A percentile compares a stretch with the other conserved stretches of the same genome.
Evolutionary conservation across 2,113 vertebrate genomes (phyloP).

Genomic region (Amphiprion ocellaris): DNA sequence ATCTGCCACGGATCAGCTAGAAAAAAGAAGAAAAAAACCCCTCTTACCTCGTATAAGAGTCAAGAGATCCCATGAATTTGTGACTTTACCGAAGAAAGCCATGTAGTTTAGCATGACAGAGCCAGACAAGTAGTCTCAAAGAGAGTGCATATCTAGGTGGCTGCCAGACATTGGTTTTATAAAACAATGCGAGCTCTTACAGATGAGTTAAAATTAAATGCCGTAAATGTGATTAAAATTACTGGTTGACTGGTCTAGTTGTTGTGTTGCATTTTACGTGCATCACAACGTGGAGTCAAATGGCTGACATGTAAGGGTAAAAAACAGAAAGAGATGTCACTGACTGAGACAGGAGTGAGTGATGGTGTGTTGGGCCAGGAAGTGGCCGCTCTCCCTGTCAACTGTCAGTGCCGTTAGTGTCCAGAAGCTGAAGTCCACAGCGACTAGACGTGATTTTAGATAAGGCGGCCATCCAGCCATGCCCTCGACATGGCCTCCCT

Average conservation of each 20-base stretch:
- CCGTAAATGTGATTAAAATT: neutral
- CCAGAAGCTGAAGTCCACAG: slow-evolving; percentile 62
- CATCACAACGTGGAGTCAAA: slow-evolving; percentile 36
- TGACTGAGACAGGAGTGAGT: slow-evolving; percentile 45
- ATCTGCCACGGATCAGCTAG: slow-evolving; percentile 55
- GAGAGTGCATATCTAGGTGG: slow-evolving; percentile 28
- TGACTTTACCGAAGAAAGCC: slow-evolving; percentile 51
- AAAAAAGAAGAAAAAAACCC: slow-evolving; percentile 12
- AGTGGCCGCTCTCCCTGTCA: slow-evolving; percentile 73
- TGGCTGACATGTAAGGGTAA: slow-evolving; percentile 22
- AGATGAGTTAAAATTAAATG: slow-evolving; percentile 8
- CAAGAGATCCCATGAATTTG: slow-evolving; percentile 38
- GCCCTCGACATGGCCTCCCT: slow-evolving; percentile 70
- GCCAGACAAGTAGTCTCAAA: slow-evolving; percentile 34
- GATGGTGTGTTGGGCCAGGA: slow-evolving; percentile 59
- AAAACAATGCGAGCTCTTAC: slow-evolving; percentile 28
- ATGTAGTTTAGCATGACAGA: slow-evolving; percentile 47
- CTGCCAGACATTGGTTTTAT: slow-evolving; percentile 27
- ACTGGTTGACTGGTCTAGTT: slow-evolving; percentile 25
- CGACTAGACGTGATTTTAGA: slow-evolving; percentile 71
- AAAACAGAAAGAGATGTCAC: slow-evolving; percentile 49
- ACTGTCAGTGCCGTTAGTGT: slow-evolving; percentile 74
- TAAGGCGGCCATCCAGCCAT: slow-evolving; percentile 74
- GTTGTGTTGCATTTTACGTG: slow-evolving; percentile 22
- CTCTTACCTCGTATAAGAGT: slow-evolving; percentile 39